A percentile compares a stretch with the other conserved stretches of the same genome.
These are phyloP conservation scores for Copsychus sechellarum DNA, from an alignment of 2,113 vertebrate genomes.

Conservation along the genomic window DNA sequence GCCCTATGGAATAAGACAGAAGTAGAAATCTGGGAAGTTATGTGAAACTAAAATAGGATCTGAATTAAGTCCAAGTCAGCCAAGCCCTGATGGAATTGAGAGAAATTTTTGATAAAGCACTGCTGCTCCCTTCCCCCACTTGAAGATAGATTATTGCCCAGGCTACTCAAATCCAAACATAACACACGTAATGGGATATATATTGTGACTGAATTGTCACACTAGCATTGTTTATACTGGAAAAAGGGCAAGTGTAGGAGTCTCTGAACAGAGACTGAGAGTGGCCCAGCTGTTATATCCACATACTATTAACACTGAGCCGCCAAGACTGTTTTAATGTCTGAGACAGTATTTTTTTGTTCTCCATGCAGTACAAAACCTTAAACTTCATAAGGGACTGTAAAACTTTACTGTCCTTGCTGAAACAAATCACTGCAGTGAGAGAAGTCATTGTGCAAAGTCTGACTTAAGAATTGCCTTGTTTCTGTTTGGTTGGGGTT, in stretches of 20 bases:
- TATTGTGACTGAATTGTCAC: background rate
- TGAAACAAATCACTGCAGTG: background rate
- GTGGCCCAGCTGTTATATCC: background rate
- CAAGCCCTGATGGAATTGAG: background rate
- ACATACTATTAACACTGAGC: background rate
- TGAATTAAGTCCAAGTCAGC: conserved; percentile 42
- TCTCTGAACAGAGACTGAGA: background rate
- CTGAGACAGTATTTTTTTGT: background rate
- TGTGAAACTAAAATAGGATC: conserved; percentile 32
- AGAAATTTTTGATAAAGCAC: background rate
- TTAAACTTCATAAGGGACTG: background rate
- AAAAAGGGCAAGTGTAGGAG: background rate
- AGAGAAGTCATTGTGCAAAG: background rate
- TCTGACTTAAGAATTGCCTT: background rate
- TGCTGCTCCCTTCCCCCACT: background rate
- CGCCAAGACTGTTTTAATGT: background rate
- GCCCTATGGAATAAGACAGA: conserved; percentile 10
- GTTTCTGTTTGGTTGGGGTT: background rate
- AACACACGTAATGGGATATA: background rate
- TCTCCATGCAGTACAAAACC: background rate
- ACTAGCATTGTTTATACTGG: background rate
- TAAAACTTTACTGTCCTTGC: background rate
- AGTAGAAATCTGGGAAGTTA: conserved; percentile 30
- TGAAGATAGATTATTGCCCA: background rate
- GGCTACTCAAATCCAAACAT: background rate